A percentile compares a stretch with the other conserved stretches of the same genome.
phyloP scores from a whole-genome alignment of 2,113 vertebrate species.

The Tupaia chinensis region DNA sequence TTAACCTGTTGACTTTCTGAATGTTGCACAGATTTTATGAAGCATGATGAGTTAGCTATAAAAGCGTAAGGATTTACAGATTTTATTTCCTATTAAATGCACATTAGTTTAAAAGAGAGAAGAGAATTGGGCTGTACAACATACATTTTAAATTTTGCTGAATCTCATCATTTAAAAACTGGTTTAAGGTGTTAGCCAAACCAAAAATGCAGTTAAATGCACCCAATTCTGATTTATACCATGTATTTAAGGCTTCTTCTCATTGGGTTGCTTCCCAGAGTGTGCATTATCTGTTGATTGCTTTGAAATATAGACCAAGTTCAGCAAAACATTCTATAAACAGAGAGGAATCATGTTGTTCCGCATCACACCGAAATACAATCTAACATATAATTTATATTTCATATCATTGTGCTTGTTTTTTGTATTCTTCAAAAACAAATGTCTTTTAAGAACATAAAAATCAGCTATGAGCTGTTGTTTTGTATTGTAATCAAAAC shows the following conservation, averaged over 20 bases:
- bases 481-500: slow-evolving; percentile 4
- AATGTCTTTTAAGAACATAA: background rate
- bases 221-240: slow-evolving; percentile 66
- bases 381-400: background rate
- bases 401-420: background rate
- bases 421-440: slow-evolving; percentile 16
- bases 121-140: background rate
- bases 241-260: slow-evolving; percentile 30
- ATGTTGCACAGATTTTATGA: slow-evolving; percentile 20
- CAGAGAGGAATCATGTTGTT: slow-evolving; percentile 44
- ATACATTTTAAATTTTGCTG: slow-evolving; percentile 60
- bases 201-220: slow-evolving; percentile 65
- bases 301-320: slow-evolving; percentile 64
- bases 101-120: slow-evolving; percentile 7
- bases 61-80: slow-evolving; percentile 42
- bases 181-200: slow-evolving; percentile 71
- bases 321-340: slow-evolving; percentile 62
- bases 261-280: slow-evolving; percentile 53
- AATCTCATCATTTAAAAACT: slow-evolving; percentile 57
- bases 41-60: slow-evolving; percentile 28
- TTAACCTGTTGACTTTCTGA: background rate
- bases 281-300: slow-evolving; percentile 59
- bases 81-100: slow-evolving; percentile 47
- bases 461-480: background rate
- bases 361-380: slow-evolving; percentile 34